Base-by-base conservation (phyloP, 2,888 invertebrate species). In the Tetheella fluctuosa region DNA sequence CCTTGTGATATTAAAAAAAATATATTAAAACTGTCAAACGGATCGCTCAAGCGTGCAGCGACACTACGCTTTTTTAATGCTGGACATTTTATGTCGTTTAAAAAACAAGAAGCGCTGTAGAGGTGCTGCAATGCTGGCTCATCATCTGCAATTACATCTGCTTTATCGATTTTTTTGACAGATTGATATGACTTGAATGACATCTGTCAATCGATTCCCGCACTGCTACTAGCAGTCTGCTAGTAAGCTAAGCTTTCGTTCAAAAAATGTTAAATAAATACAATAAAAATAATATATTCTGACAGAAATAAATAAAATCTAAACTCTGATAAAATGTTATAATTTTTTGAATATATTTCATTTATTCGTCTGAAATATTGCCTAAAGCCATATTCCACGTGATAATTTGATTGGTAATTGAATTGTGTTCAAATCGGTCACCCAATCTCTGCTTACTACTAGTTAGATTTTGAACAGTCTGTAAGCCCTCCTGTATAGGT, bases 1-100 rank as follows among this genome's bases (percentile, higher is more conserved):
- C 80, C 79, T 85, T 81, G 60, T 52, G 52, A 34, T 4, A 7
- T 17, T 10, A 34, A 15, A 17, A 12, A n/a, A 5, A n/a, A 15
- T 39, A 0, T 8, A 20, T 15, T 10, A 20, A 48, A 20, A 20
- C 20, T 48, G 48, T 48, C 48, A 48, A 48, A 48, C 6, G 34
- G 7, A 39, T 39, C 6, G n/a, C n/a, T 39, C 8, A 8, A 5
- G 1, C 10, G 2, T 20, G 48, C 48, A 48, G 20, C 20, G 8
- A 17, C 6, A 10, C 3, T n/a, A 10, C 48, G 48, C 48, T 48
- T 48, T 20, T 48, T n/a, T 17, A 48, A n/a, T 10, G 8, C 48
- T 20, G 1, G 20, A 7, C 10, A 48, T 10, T 48, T 1, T 7
- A 8, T 20, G 20, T 10, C 8, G 0, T 42, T 2, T 20, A 17